Conservation (phyloP, 2,797 vertebrate species). For the Lithobates pipiens region DNA sequence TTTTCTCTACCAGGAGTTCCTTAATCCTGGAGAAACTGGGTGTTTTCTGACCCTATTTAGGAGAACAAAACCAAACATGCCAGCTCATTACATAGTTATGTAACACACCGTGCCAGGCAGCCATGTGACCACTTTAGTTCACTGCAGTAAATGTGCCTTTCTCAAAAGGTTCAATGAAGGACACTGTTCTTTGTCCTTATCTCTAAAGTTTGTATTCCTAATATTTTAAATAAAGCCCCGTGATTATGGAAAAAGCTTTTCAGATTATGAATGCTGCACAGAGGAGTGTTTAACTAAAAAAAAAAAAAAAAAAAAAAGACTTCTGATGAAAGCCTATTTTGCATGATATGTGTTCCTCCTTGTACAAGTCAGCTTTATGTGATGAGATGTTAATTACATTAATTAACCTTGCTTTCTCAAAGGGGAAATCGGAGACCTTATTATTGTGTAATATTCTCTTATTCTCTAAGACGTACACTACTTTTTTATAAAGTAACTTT, state of each 20-base stretch:
- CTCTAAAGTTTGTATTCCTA: background rate
- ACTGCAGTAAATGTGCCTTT: background rate
- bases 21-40: no score
- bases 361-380: background rate
- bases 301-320: background rate
- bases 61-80: background rate
- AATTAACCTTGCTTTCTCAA: background rate
- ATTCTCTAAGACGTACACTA: background rate
- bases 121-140: background rate
- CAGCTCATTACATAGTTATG: background rate
- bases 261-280: background rate
- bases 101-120: background rate
- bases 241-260: slow-evolving; percentile 1
- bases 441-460: background rate
- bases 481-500: background rate
- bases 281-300: background rate
- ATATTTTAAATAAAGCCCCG: background rate
- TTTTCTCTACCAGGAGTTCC: no score
- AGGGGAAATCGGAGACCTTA: background rate
- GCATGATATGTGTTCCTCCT: slow-evolving; percentile 14
- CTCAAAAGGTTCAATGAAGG: background rate
- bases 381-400: slow-evolving; percentile 6
- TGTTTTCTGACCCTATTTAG: no score
- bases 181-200: background rate
- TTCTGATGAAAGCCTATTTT: slow-evolving; percentile 1